Evolutionary conservation across 1,140 invertebrate genomes (phyloP).

Genomic region (Atopsyche davidsoni): DNA sequence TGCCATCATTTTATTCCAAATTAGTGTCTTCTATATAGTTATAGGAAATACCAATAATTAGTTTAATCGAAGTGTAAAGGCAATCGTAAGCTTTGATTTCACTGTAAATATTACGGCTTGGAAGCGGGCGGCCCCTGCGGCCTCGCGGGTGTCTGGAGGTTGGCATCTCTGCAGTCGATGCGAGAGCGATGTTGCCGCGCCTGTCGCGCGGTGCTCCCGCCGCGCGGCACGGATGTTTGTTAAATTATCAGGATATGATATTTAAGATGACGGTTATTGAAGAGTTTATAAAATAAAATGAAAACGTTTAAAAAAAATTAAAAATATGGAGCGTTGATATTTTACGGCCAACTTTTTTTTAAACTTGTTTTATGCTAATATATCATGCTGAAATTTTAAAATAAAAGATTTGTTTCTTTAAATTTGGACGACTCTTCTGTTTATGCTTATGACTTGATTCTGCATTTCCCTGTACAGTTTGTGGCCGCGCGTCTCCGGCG

Average conservation of each 20-base stretch:
- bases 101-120: neutral
- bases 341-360: conserved; percentile 23
- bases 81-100: neutral
- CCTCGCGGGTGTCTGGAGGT: no score
- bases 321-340: conserved; percentile 29
- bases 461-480: conserved; percentile 1
- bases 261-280: conserved; percentile 28
- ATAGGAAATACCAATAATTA: neutral
- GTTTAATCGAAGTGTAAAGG: neutral
- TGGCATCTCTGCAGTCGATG: conserved; percentile 4
- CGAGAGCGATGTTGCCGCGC: neutral
- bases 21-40: conserved; percentile 7
- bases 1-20: no score
- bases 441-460: neutral
- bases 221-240: conserved; percentile 18
- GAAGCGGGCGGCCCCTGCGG: neutral
- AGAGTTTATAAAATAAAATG: conserved; percentile 28
- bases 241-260: conserved; percentile 27
- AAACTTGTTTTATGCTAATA: conserved; percentile 19
- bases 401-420: conserved; percentile 2
- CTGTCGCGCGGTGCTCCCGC: neutral
- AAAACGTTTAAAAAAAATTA: conserved; percentile 11
- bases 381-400: conserved; percentile 15
- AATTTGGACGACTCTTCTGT: no score
- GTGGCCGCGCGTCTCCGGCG: neutral